Percentiles rank a stretch among this genome's conserved stretches.
Evolutionary conservation across 37 sponge, comb jelly and placozoan species (phyloP).

Genomic region (Beroe forskalii): DNA sequence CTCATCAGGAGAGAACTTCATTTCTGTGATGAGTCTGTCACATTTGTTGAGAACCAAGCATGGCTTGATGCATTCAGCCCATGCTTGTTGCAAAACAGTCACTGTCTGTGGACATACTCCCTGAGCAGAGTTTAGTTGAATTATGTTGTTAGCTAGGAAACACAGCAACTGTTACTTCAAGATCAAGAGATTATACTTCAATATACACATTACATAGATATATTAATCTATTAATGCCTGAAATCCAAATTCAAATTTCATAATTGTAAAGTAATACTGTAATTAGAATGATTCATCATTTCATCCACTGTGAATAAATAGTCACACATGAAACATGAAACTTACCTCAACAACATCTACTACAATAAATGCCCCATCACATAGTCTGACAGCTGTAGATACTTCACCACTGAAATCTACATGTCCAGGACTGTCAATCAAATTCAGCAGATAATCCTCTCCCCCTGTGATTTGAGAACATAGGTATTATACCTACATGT

Average conservation of each 20-base stretch:
- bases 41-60: constrained; percentile 92
- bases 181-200: too few species aligned
- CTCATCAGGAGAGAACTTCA: constrained; percentile 82
- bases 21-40: constrained; percentile 85
- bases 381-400: constrained; percentile 86
- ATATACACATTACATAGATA: too few species aligned
- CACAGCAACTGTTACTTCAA: too few species aligned
- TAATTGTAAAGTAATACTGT: too few species aligned
- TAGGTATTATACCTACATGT: too few species aligned
- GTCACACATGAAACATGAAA: too few species aligned
- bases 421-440: constrained; percentile 98
- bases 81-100: constrained; percentile 71
- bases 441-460: constrained; percentile 80
- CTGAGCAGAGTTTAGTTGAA: too few species aligned
- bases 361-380: constrained; percentile 90
- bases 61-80: constrained; percentile 86
- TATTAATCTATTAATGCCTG: too few species aligned
- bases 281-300: too few species aligned
- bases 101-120: constrained; percentile 94
- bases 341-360: constrained; percentile 87
- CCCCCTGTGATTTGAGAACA: constrained; percentile 71
- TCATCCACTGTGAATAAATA: too few species aligned
- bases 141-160: too few species aligned
- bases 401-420: constrained; percentile 97
- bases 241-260: too few species aligned